phyloP scores from a whole-genome alignment of 2,113 vertebrate species.

The Mixornis gularis region DNA sequence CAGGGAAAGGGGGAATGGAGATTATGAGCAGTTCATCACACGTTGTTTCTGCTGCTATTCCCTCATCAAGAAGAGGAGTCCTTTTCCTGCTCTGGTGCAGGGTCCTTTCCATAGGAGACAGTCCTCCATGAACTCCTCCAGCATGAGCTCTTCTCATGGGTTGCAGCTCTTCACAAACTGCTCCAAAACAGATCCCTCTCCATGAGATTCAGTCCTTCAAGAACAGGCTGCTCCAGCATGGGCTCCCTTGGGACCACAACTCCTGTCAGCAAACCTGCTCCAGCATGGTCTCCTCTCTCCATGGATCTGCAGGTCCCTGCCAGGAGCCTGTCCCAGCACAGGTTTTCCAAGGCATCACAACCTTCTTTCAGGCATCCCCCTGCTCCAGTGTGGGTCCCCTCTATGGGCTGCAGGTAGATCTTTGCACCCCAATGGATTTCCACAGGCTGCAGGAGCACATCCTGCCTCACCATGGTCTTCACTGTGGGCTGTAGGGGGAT shows the following conservation, averaged over 20 bases:
- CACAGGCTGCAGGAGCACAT: neutral
- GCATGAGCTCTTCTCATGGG: neutral
- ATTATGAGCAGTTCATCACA: neutral
- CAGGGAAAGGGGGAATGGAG: neutral
- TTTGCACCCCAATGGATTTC: neutral
- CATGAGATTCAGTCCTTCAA: neutral
- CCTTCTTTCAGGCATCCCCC: neutral
- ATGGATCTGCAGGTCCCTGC: neutral
- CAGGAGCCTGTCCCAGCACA: neutral
- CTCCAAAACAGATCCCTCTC: neutral
- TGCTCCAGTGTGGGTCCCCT: neutral
- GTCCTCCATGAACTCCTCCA: neutral
- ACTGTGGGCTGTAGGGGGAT: accelerated
- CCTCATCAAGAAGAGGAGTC: neutral
- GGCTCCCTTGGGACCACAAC: neutral
- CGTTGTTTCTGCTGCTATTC: neutral
- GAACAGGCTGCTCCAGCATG: neutral
- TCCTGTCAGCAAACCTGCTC: neutral
- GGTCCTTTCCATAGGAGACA: neutral
- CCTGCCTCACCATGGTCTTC: neutral
- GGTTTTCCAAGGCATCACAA: neutral
- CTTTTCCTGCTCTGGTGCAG: neutral
- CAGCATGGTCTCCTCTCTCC: accelerated
- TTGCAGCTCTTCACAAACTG: neutral
- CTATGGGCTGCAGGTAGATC: neutral